These are phyloP conservation scores for Nycteola revayana DNA, from an alignment of 2,888 invertebrate genomes.

Conservation along the genomic window DNA sequence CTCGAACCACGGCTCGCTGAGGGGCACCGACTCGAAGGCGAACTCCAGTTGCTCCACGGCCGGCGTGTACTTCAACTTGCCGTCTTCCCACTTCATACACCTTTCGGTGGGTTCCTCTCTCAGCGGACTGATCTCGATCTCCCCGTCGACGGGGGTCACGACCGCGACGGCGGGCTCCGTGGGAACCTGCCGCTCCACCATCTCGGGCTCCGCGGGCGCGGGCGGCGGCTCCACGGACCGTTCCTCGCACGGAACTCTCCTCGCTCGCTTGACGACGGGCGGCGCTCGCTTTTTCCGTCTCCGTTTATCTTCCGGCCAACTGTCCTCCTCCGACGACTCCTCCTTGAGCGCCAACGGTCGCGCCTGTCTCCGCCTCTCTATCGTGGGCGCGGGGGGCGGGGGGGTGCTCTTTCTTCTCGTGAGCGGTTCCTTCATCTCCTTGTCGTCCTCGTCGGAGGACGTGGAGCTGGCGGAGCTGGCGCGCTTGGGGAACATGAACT, in stretches of 20 bases:
- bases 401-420: conserved; percentile 65
- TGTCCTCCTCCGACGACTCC: conserved; percentile 73
- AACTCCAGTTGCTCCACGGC: conserved; percentile 85
- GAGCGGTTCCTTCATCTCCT: conserved; percentile 49
- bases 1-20: conserved; percentile 89
- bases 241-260: conserved; percentile 31
- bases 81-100: conserved; percentile 76
- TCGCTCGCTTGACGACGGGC: conserved; percentile 40
- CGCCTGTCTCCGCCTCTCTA: conserved; percentile 61
- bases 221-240: conserved; percentile 26
- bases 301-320: conserved; percentile 61
- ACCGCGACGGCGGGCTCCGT: conserved; percentile 10
- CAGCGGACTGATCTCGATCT: conserved; percentile 44
- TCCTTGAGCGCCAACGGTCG: conserved; percentile 70
- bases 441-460: conserved; percentile 82
- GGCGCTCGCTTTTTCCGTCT: conserved; percentile 51
- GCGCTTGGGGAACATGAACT: conserved; percentile 91
- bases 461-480: conserved; percentile 81
- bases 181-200: conserved; percentile 28
- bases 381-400: conserved; percentile 50
- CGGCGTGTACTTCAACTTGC: conserved; percentile 67
- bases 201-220: conserved; percentile 18
- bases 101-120: conserved; percentile 56
- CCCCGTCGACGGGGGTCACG: conserved; percentile 18
- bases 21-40: conserved; percentile 89